Evolutionary conservation across 2,888 invertebrate genomes (phyloP), one percentile per base, ranked within the genome.

Genomic region (Volucella zonaria): DNA sequence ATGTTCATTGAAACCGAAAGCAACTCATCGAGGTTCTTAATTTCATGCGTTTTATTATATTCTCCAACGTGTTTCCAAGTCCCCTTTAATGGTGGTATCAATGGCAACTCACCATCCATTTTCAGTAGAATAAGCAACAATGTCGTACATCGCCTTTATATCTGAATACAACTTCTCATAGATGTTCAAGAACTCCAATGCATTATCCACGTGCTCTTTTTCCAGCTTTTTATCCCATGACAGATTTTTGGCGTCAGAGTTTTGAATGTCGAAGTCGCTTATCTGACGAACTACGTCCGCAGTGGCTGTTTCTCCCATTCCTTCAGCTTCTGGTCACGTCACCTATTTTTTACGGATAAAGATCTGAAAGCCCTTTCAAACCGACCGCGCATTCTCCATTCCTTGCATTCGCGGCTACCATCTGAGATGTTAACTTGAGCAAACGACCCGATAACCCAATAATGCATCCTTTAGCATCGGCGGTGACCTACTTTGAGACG

Each of bases 111-210:
- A 95, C 98, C 98, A 99, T 42, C 95, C 94, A 31, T 93, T 93
- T n/a, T 98, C 98, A 92, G 99, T 98, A 89, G 97, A 94, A 92
- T 97, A 99, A 40, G 99, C 94, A 66, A 99, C 94, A 92, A 98
- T 97, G 92, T 99, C 99, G 90, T 96, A 98, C 6, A 96, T 95
- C 1, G 97, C 97, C 15, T 98, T 99, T 9, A 95, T 92, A 90
- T 99, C 98, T 73, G 92, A 93, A 91, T 95, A 97, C 90, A 97
- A 97, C 91, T 98, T 99, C 87, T 99, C 98, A 61, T 95, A 93
- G 81, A 92, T 93, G 88, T 94, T 96, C 77, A 99, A 93, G 79
- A 96, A 93, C 88, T 99, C 99, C 67, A 98, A 93, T 88, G 95
- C 94, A 11, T 96, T 95, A 89, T 98, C 98, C 14, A 97, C 91